Evolutionary conservation across 1,140 invertebrate genomes (phyloP).

Genomic region (Trachymyrmex septentrionalis): DNA sequence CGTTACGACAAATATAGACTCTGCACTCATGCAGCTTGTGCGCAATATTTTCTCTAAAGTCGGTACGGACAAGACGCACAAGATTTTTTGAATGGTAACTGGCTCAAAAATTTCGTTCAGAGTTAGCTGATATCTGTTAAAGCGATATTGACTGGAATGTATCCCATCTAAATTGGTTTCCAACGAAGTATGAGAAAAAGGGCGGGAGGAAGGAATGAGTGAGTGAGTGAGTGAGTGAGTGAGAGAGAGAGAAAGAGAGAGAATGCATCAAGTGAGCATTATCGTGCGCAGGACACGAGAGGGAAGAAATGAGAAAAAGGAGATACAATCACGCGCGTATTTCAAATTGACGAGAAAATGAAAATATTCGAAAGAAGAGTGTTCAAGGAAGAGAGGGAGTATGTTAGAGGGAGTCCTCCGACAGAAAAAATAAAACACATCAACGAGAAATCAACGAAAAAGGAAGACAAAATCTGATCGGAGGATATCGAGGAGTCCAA

Average conservation of each 20-base stretch:
- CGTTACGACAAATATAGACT: slow-evolving; percentile 55
- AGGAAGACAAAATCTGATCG: neutral
- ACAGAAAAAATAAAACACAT: slow-evolving; percentile 37
- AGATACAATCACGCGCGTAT: neutral
- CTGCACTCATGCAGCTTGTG: neutral
- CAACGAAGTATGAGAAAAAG: slow-evolving; percentile 33
- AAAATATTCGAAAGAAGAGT: slow-evolving; percentile 10
- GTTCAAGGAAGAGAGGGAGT: neutral
- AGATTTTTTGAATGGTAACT: neutral
- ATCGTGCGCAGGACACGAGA: slow-evolving; percentile 8
- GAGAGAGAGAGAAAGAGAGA: neutral
- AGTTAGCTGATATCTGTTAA: neutral
- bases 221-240: neutral
- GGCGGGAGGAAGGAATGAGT: no score
- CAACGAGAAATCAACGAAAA: neutral
- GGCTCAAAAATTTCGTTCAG: neutral
- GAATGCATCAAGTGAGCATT: slow-evolving; percentile 20
- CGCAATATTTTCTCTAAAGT: slow-evolving; percentile 46
- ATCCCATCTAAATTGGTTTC: slow-evolving; percentile 56
- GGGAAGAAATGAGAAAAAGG: neutral
- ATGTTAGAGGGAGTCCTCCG: slow-evolving; percentile 8
- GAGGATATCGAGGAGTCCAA: slow-evolving; percentile 35
- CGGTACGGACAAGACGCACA: neutral
- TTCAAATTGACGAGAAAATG: slow-evolving; percentile 33
- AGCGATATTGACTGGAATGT: slow-evolving; percentile 9